phyloP scores from a whole-genome alignment of 2,113 vertebrate species.

The Labeo catla region DNA sequence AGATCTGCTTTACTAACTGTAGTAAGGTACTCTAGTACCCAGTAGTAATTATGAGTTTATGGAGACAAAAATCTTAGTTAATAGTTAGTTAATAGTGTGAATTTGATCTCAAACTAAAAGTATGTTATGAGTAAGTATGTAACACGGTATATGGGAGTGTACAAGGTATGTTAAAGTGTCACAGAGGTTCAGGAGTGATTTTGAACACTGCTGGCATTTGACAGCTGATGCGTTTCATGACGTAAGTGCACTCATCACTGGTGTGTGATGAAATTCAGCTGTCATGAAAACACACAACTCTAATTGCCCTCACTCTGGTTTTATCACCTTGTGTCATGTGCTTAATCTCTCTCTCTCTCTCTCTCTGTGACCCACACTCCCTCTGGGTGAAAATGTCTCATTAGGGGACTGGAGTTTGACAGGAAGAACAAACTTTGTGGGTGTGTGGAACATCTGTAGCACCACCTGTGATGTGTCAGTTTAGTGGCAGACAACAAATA shows the following conservation, averaged over 20 bases:
- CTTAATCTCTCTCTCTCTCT: background rate
- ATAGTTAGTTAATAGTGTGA: no score
- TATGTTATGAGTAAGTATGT: no score
- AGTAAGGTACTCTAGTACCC: no score
- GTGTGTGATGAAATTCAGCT: no score
- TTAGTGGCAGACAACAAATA: conserved; percentile 4
- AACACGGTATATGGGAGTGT: no score
- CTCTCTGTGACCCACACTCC: background rate
- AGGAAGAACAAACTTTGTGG: background rate
- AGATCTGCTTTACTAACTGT: no score
- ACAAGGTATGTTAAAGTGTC: no score
- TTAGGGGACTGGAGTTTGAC: conserved; percentile 24
- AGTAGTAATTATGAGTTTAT: no score
- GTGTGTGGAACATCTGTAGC: conserved; percentile 15
- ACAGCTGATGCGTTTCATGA: background rate
- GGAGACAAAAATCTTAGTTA: no score
- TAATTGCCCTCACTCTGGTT: background rate
- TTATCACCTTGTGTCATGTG: background rate
- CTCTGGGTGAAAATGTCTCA: conserved; percentile 4
- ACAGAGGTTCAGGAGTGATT: no score
- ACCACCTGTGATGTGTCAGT: conserved; percentile 32
- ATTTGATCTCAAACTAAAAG: no score
- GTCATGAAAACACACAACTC: background rate
- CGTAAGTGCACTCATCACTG: background rate
- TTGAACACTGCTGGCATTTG: background rate